Percentiles rank a stretch among this genome's conserved stretches.
These are phyloP conservation scores for Troides helena DNA, from an alignment of 2,888 invertebrate species.

Conservation along the genomic window DNA sequence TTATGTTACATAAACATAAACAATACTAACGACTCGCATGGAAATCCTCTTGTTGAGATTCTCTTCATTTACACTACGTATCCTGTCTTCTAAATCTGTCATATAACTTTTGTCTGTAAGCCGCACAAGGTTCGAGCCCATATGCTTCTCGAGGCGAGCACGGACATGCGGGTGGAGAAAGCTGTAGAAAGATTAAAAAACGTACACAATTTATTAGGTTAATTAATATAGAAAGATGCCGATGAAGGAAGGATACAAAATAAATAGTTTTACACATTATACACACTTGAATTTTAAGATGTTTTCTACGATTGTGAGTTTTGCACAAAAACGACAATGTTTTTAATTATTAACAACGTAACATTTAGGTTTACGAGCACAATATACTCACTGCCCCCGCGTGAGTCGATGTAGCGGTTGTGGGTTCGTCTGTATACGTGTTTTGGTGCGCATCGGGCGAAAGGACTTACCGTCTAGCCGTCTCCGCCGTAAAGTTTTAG, in stretches of 20 bases:
- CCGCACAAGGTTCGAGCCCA: slow-evolving; percentile 84
- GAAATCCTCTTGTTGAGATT: slow-evolving; percentile 83
- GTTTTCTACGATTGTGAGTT: background rate
- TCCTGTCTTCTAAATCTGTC: slow-evolving; percentile 82
- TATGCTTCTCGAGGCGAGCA: slow-evolving; percentile 83
- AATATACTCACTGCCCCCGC: slow-evolving; percentile 50
- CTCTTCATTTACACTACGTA: slow-evolving; percentile 83
- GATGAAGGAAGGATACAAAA: no score
- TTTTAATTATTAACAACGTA: background rate
- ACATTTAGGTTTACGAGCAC: background rate
- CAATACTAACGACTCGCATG: slow-evolving; percentile 79
- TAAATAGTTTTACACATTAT: no score
- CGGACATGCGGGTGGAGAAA: slow-evolving; percentile 83
- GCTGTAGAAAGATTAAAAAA: slow-evolving; percentile 51
- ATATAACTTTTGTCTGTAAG: slow-evolving; percentile 85
- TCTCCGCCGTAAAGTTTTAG: slow-evolving; percentile 61
- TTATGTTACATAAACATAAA: no score
- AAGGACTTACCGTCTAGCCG: slow-evolving; percentile 46
- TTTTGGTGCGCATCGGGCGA: slow-evolving; percentile 36
- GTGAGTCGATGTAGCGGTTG: slow-evolving; percentile 41
- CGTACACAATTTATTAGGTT: background rate
- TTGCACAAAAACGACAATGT: background rate
- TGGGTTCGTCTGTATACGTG: slow-evolving; percentile 53
- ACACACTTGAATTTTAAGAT: no score
- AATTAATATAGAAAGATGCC: background rate